Conservation (phyloP, 2,113 vertebrate species). For the Hepsetus odoe region DNA sequence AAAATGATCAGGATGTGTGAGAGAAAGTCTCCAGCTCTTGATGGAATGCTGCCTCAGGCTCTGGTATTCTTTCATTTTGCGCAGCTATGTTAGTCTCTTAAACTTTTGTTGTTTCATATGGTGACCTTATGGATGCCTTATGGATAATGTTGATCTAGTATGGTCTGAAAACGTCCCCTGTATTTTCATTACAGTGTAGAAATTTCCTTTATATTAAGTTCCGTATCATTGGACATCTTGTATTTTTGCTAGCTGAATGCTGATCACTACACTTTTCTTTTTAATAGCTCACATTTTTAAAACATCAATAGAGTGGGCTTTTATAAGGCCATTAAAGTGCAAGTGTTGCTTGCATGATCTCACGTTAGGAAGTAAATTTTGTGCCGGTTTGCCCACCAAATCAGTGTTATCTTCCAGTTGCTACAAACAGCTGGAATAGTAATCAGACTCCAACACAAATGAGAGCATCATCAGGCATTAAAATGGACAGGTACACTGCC, state of each 20-base stretch:
- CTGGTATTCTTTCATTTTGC: slow-evolving; percentile 66
- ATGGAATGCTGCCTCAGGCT: slow-evolving; percentile 57
- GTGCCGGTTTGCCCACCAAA: background rate
- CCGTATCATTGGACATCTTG: background rate
- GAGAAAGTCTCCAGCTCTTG: background rate
- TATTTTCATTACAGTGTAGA: background rate
- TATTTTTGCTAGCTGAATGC: background rate
- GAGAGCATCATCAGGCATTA: background rate
- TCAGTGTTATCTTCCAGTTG: background rate
- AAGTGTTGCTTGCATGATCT: background rate
- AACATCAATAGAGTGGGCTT: background rate
- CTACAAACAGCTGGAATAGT: background rate
- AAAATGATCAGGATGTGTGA: background rate
- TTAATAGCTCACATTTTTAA: background rate
- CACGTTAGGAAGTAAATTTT: background rate
- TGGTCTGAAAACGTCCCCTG: background rate
- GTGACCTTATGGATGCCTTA: slow-evolving; percentile 9
- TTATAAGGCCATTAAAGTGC: background rate
- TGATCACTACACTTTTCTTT: background rate
- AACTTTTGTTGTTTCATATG: slow-evolving; percentile 59
- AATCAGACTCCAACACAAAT: background rate
- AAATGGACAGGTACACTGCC: background rate
- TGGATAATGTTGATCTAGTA: background rate
- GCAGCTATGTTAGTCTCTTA: slow-evolving; percentile 45
- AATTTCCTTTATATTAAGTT: background rate